Evolutionary conservation across 2,888 invertebrate species (phyloP).

Genomic region (Amphipyra berbera): DNA sequence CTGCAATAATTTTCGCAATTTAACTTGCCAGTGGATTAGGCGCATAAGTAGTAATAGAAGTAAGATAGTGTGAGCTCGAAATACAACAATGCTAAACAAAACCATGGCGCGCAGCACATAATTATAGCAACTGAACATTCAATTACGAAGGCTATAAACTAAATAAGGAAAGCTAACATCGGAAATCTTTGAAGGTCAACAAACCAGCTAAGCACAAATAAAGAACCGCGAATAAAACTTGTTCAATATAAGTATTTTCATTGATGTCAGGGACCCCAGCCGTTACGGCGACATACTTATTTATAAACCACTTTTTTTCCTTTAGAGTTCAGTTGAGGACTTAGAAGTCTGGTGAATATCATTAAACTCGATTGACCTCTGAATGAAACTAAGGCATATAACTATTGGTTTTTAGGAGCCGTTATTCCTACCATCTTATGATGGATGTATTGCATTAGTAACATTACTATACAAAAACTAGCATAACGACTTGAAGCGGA

Average conservation of each 20-base stretch:
- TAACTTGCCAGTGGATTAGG: too few relatives aligned
- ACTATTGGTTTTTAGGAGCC: background rate
- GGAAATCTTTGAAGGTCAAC: conserved; percentile 67
- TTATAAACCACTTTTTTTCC: conserved; percentile 26
- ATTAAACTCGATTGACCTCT: conserved; percentile 46
- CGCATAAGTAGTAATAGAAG: too few relatives aligned
- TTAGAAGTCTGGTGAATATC: conserved; percentile 22
- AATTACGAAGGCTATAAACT: conserved; percentile 61
- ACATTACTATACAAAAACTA: too few relatives aligned
- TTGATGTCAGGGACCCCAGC: conserved; percentile 42
- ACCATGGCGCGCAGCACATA: conserved; percentile 22
- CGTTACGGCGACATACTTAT: conserved; percentile 16
- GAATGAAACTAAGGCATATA: conserved; percentile 10
- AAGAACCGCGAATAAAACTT: conserved; percentile 48
- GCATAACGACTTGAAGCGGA: too few relatives aligned
- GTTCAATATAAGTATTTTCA: conserved; percentile 36
- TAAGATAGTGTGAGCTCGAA: conserved; percentile 1
- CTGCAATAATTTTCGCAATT: too few relatives aligned
- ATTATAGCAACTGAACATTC: conserved; percentile 34
- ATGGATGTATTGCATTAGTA: background rate
- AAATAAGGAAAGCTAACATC: conserved; percentile 69
- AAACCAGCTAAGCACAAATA: conserved; percentile 58
- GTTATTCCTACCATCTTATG: conserved; percentile 9
- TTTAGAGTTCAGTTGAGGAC: conserved; percentile 1
- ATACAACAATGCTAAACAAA: conserved; percentile 25